Evolutionary conservation across 2,888 invertebrate species (phyloP), one percentile per base, ranked within the genome.

Genomic region (Cephonodes hylas): DNA sequence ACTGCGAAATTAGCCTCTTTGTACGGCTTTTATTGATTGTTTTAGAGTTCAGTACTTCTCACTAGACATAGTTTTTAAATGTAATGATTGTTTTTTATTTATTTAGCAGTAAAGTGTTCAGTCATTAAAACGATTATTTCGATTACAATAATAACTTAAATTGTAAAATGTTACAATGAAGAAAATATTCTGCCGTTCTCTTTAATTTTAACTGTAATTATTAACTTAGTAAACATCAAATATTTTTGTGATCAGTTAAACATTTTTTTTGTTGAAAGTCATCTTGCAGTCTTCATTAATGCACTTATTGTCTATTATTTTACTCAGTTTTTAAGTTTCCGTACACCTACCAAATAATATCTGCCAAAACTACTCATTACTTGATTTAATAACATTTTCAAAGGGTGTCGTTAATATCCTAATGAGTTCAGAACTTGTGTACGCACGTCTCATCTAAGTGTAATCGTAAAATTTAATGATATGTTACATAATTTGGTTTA

Each of bases 1-100:
- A 53, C 27, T 31, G 10, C 53, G 53, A 53, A 31, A 53, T 53
- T 31, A 53, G 31, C 53, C 27, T 53, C 53, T 53, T 18, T 53
- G 7, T 10, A 2, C 31, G 4, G 18, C 1, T 53, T 10, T 31
- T 31, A 31, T 46, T 46, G 53, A 18, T 18, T n/a, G 31, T 3
- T 27, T 48, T 31, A 10, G 18, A 10, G 20, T 45, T 45, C 22
- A 22, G 4, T 18, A 53, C 3, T 31, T 1, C 31, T 53, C 10
- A 15, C 15, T 15, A 7, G 23, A 27, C 8, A 8, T 15, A 53
- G 27, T 8, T 31, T 27, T 46, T 0, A 45, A 22, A 22, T 22
- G 0, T 23, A 5, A 3, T 10, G 1, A 18, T 13, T 45, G 7
- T 44, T n/a, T n/a, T n/a, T n/a, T 3, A 5, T 44, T 45, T 23